Base-by-base conservation (phyloP, 2,113 vertebrate genomes). In the Lucifuga dentata region DNA sequence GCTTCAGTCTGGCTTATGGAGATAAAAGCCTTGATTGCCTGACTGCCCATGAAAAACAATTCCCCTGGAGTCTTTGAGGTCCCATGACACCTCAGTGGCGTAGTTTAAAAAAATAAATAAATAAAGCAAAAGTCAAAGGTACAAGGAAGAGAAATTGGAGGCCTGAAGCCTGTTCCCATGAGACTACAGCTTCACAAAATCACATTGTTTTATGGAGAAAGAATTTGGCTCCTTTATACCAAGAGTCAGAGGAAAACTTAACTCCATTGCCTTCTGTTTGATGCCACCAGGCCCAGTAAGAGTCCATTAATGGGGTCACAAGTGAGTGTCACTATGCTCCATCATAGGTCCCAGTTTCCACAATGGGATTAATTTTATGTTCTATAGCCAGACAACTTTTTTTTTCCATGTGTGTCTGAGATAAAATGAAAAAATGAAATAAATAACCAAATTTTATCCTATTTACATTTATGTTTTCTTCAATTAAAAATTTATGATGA, bases 291-390 rank as follows among this genome's bases (percentile, higher is more conserved):
- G 56, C 60, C 78, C 38, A n/a, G 44, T 33, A 77, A 83, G 71
- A 86, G 78, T 73, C 55, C 39, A 58, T 78, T 83, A 88, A 87
- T 60, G 77, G 84, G 78, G 82, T 87, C 87, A 73, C 71, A 76
- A 77, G 76, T 52, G 59, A 50, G 38, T 65, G 84, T 78, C 80
- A 73, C 12, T 57, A 65, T 50, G 35, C 50, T 77, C 68, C 73
- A 60, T 55, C 7, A 20, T 61, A 65, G 45, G 32, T 10, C 51
- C 26, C 32, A 36, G 20, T 53, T 64, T 76, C 65, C 62, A 58
- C 49, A 35, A n/a, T 39, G 45, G 53, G 65, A 79, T 79, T 72
- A 66, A 40, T 83, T 73, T 71, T 61, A 67, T 80, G 53, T 85
- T 57, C 53, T 64, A 76, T 57, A 39, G 57, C 24, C 63, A 57